A percentile compares a stretch with the other conserved stretches of the same genome.
Conservation (phyloP, 2,888 invertebrate species). For the Synergus itoensis region DNA sequence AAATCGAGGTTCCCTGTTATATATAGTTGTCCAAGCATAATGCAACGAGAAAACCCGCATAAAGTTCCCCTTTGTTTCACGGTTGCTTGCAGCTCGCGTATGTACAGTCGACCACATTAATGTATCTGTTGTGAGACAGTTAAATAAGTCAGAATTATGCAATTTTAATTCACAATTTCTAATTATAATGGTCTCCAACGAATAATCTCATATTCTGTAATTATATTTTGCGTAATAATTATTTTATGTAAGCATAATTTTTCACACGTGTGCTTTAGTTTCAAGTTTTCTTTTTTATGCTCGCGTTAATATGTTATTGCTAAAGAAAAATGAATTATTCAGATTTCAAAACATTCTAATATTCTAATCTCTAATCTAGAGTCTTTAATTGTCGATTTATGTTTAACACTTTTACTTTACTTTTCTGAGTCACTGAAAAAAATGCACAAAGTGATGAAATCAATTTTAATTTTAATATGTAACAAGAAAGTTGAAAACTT, state of each 20-base stretch:
- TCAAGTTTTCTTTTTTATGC: background rate
- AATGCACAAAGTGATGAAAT: background rate
- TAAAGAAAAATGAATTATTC: background rate
- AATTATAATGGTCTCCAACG: background rate
- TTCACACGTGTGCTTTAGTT: background rate
- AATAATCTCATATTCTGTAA: background rate
- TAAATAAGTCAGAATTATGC: conserved; percentile 8
- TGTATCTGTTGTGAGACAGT: conserved; percentile 20
- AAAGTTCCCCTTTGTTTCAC: conserved; percentile 56
- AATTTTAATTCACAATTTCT: conserved; percentile 31
- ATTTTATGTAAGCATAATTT: background rate
- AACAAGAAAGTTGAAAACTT: background rate
- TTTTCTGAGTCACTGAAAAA: background rate
- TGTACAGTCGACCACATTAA: conserved; percentile 33
- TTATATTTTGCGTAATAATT: background rate
- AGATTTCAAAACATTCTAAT: background rate
- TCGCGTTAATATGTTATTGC: background rate
- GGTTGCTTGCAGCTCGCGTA: conserved; percentile 52
- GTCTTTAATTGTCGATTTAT: background rate
- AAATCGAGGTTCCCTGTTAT: conserved; percentile 45
- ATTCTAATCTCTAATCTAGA: background rate
- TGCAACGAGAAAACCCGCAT: conserved; percentile 55
- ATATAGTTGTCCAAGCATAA: conserved; percentile 47
- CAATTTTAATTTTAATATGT: too few species aligned
- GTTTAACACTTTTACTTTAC: background rate